Base-by-base conservation (phyloP, 2,797 vertebrate genomes). In the Onychomys torridus region DNA sequence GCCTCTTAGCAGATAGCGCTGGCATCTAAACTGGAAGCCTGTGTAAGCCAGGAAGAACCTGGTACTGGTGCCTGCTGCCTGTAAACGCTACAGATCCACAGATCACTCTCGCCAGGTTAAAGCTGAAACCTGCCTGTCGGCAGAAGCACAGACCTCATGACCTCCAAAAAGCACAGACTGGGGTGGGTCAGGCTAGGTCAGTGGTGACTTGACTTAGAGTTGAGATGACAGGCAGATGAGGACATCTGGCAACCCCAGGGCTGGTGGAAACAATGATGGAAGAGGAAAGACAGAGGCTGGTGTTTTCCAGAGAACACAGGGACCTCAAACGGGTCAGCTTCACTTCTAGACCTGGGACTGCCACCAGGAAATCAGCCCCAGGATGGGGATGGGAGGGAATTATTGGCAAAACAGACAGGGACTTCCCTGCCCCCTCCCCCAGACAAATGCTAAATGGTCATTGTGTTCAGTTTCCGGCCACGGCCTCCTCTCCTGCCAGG, bases 391-490 rank as follows among this genome's bases (percentile, higher is more conserved):
- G 49, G 61, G 87, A 59, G 25, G 29, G 29, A 21, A 25, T 77
- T 40, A 77, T 40, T 97, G 97, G 98, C 97, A 97, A 87, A 95
- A 97, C 92, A 92, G 95, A 98, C 92, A 90, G 96, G 95, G 97
- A 97, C 97, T 97, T 93, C 97, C 97, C 98, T 52, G 10, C 82
- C 90, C 94, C 96, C 96, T 92, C 89, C 94, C 94, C 75, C 34
- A 2, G 92, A 81, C 63, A 67, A 77, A 81, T 73, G 89, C 93
- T 97, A 96, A 98, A 97, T 96, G 97, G 97, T 97, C 96, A 98
- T 97, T 98, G 98, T 98, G 92, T 97, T 97, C 34, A 52, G 91
- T 96, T 98, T 98, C 97, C 97, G 94, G 96, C 87, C 65, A 91
- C 49, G 93, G 96, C 94, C 95, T 97, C 89, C 94, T 98, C 96